Evolutionary conservation across 2,888 invertebrate species (phyloP), one percentile per base, ranked within the genome.

Genomic region (Cryptocephalus moraei): DNA sequence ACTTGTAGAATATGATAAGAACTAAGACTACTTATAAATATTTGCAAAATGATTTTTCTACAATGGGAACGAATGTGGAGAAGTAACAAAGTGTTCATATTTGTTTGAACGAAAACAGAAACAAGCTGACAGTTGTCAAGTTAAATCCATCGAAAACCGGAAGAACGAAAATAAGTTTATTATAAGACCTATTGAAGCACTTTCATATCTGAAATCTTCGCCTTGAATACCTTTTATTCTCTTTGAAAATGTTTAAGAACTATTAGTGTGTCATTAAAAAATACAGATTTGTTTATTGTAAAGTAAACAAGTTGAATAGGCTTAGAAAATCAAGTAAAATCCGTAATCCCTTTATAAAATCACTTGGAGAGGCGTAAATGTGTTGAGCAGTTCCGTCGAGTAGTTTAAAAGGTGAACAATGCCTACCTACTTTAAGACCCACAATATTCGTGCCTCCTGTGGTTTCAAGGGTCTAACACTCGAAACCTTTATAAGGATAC

Each of bases 301-400:
- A 47, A 44, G 45, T 43, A 46, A 51, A 49, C 49, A 49, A 46
- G 44, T 43, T 50, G 46, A 49, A 50, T 44, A 38, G 52, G 44
- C 49, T 54, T 54, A 54, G 45, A 48, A 46, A 54, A 54, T 54
- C 52, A 50, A 54, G 45, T 48, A 50, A 52, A 50, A 49, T 46
- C 47, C 32, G 41, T 46, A 54, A 54, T 54, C 54, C 46, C 44
- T 50, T 50, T 52, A 54, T 49, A 47, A 52, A 48, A 52, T 49
- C 52, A 48, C 49, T 51, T 50, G 49, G 50, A 54, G 49, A 54
- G 54, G 54, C 48, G 50, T 47, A 50, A 54, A 54, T 52, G 49
- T 46, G 45, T 54, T 54, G 48, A 54, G 50, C 51, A 45, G 49
- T 43, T 47, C 43, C 48, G 55, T 55, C 55, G 52, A 55, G 53